Conservation (phyloP, 92 coral and sea anemone genomes). For the Pocillopora meandrina region DNA sequence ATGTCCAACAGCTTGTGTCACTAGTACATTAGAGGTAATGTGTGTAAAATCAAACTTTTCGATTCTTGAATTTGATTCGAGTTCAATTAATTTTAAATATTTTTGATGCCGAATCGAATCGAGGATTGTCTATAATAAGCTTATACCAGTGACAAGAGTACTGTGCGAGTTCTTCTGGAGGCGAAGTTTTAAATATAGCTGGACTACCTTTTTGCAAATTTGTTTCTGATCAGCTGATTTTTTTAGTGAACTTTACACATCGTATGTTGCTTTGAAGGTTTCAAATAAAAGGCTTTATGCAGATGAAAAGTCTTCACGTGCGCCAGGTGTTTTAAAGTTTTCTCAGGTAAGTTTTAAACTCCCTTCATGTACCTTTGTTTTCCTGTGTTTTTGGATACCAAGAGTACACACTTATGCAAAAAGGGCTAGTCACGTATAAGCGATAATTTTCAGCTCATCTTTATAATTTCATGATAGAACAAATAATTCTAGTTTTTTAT, state of each 20-base stretch:
- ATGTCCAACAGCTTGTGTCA: background rate
- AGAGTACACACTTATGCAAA: background rate
- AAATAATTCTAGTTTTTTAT: too few species aligned
- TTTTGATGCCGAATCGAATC: too few species aligned
- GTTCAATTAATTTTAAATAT: background rate
- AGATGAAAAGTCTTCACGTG: constrained; percentile 1
- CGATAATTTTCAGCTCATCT: too few species aligned
- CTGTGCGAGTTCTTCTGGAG: too few species aligned
- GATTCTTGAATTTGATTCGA: background rate
- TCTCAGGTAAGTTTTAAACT: background rate
- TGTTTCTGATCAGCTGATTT: background rate
- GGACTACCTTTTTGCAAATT: background rate
- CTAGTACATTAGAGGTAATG: background rate
- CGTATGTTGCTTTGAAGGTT: background rate
- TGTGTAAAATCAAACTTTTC: background rate
- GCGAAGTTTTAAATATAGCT: background rate
- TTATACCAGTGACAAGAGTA: too few species aligned
- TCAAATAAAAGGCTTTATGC: background rate
- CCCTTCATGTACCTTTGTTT: background rate
- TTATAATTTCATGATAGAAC: too few species aligned
- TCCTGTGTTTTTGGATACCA: background rate
- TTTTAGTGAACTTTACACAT: too few species aligned
- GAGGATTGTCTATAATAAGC: too few species aligned
- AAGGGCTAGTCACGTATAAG: too few species aligned
- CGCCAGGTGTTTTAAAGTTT: background rate